Percentiles rank a stretch among this genome's conserved stretches.
Conservation (phyloP, 2,888 invertebrate species). For the Leucophenga montana region DNA sequence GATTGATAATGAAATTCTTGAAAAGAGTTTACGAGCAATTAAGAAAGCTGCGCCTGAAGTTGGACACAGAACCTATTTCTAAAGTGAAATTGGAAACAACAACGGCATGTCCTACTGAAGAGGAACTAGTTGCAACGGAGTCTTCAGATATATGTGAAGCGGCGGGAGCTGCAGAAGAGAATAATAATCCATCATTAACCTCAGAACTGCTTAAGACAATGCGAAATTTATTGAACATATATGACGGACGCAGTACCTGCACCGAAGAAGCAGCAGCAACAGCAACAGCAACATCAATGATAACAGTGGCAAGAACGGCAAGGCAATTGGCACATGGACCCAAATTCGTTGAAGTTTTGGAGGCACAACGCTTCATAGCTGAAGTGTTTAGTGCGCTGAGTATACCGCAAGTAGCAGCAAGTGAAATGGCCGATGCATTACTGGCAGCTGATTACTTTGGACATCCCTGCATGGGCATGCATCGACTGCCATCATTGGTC, state of each 20-base stretch:
- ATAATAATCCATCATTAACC: too few relatives aligned
- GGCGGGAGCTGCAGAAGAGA: too few relatives aligned
- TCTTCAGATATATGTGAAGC: too few relatives aligned
- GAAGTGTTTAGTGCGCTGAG: slow-evolving; percentile 45
- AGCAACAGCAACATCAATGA: too few relatives aligned
- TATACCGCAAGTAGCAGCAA: slow-evolving; percentile 42
- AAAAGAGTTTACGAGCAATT: too few relatives aligned
- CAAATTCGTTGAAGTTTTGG: slow-evolving; percentile 41
- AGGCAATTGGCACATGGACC: not conserved
- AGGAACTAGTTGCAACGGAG: too few relatives aligned
- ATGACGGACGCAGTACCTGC: not conserved
- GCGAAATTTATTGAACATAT: not conserved
- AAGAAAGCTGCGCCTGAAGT: too few relatives aligned
- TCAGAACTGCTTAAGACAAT: not conserved
- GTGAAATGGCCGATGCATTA: slow-evolving; percentile 49
- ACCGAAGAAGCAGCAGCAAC: not conserved
- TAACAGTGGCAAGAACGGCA: not conserved
- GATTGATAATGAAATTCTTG: too few relatives aligned
- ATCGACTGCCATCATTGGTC: slow-evolving; percentile 45
- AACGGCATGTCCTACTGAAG: too few relatives aligned
- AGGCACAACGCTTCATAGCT: slow-evolving; percentile 46
- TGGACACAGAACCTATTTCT: too few relatives aligned
- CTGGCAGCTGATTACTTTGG: slow-evolving; percentile 50
- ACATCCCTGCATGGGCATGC: slow-evolving; percentile 43
- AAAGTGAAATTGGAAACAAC: too few relatives aligned